phyloP scores from a whole-genome alignment of 2,797 vertebrate species.

The Selene dorsalis region DNA sequence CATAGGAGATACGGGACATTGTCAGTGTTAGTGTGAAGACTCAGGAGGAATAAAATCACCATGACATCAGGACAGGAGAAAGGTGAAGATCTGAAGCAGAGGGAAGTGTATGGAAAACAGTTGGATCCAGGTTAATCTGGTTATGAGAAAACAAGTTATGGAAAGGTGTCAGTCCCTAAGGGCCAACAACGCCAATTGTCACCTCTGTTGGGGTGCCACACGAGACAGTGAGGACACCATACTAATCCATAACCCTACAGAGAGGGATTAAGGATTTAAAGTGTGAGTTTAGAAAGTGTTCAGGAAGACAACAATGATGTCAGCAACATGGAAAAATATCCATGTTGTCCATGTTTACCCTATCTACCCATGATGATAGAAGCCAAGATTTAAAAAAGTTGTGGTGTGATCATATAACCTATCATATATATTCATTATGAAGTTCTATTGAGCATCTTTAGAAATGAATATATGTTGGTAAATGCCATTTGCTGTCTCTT shows the following conservation, averaged over 20 bases:
- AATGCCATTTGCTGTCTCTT: background rate
- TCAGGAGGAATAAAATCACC: slow-evolving; percentile 16
- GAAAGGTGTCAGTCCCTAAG: slow-evolving; percentile 52
- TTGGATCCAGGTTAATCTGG: slow-evolving; percentile 23
- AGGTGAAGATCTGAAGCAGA: slow-evolving; percentile 8
- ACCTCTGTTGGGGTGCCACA: slow-evolving; percentile 65
- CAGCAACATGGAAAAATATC: slow-evolving; percentile 22
- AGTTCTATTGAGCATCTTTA: background rate
- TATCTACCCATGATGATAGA: background rate
- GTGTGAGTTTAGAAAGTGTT: slow-evolving; percentile 36
- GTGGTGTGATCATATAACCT: background rate
- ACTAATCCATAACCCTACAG: slow-evolving; percentile 36
- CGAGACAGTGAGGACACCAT: slow-evolving; percentile 35
- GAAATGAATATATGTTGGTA: background rate
- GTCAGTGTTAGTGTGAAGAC: slow-evolving; percentile 20
- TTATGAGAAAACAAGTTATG: slow-evolving; percentile 9
- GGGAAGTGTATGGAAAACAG: background rate
- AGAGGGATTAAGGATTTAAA: slow-evolving; percentile 47
- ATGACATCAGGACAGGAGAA: background rate
- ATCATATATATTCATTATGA: background rate
- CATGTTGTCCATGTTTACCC: slow-evolving; percentile 7
- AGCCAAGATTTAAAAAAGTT: background rate
- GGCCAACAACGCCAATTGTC: slow-evolving; percentile 69
- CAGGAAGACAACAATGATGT: slow-evolving; percentile 9
- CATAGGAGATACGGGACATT: slow-evolving; percentile 19